phyloP scores from a whole-genome alignment of 2,888 invertebrate genomes.

The Sipunculus nudus region DNA sequence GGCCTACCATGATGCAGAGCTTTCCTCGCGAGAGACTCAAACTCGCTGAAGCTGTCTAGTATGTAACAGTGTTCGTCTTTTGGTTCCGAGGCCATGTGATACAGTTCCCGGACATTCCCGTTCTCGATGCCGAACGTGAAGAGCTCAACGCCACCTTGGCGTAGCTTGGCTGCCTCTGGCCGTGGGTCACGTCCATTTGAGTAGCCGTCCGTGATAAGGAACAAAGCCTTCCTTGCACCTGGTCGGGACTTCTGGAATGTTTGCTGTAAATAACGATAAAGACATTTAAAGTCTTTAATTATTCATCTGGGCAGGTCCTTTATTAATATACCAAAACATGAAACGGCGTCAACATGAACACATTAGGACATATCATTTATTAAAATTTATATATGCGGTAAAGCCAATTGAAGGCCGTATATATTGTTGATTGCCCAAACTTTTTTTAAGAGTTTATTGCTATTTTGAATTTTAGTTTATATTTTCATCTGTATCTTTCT shows the following conservation, averaged over 20 bases:
- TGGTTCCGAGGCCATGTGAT: slow-evolving; percentile 74
- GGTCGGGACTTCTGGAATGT: slow-evolving; percentile 56
- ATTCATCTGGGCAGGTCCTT: too few relatives aligned
- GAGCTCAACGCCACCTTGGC: slow-evolving; percentile 66
- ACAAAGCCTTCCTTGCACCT: slow-evolving; percentile 71
- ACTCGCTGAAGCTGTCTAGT: slow-evolving; percentile 76
- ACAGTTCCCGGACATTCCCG: slow-evolving; percentile 72
- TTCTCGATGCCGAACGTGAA: slow-evolving; percentile 73
- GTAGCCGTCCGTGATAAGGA: slow-evolving; percentile 78
- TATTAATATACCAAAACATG: too few relatives aligned
- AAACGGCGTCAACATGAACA: too few relatives aligned
- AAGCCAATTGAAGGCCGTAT: too few relatives aligned
- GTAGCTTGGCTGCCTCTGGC: slow-evolving; percentile 71
- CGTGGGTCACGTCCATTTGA: slow-evolving; percentile 77
- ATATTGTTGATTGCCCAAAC: too few relatives aligned
- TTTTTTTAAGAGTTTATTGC: too few relatives aligned
- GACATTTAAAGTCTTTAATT: too few relatives aligned
- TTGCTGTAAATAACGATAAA: slow-evolving; percentile 52
- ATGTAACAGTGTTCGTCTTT: slow-evolving; percentile 75
- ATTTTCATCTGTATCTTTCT: too few relatives aligned
- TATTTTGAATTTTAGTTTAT: too few relatives aligned
- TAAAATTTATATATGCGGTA: too few relatives aligned
- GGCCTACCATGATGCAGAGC: slow-evolving; percentile 78
- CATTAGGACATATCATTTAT: too few relatives aligned
- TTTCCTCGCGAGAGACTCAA: slow-evolving; percentile 75